Evolutionary conservation across 1,140 invertebrate species (phyloP), one percentile per base, ranked within the genome.

Genomic region (Teleopsis dalmanni): DNA sequence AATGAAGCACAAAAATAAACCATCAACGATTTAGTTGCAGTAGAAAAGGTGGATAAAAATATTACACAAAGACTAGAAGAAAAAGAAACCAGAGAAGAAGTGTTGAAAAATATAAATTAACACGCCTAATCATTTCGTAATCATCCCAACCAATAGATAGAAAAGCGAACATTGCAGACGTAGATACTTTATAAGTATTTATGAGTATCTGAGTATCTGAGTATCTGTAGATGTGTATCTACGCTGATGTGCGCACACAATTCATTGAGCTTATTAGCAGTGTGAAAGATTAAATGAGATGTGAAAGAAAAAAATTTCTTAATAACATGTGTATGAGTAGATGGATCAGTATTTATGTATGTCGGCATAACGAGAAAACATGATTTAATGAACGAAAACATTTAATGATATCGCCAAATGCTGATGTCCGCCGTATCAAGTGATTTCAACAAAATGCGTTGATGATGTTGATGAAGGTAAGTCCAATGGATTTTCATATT

Each of bases 51-150:
- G 18, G 11, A 18, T 16, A 27, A 14, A 37, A 25, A 19, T 26
- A 19, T 1, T 26, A 34, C 3, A 9, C n/a, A 34, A 34, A 13
- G 18, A 3, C 33, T 37, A 3, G 22, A 4, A 21, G 16, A 43
- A 43, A 18, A 29, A 42, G 21, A 43, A 31, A 6, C n/a, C 25
- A 43, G 31, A 25, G 27, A 43, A 29, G 41, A 51, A 47, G 49
- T 47, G 49, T 51, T 51, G 49, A 51, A 42, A 51, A 51, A 47
- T 41, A 47, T 51, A 47, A 51, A 51, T 51, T 51, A 51, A 51
- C 49, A 51, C 49, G 49, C 49, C 21, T 47, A 51, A 51, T 51
- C 49, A 51, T 51, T 51, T 51, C 49, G 44, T 51, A 51, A 51
- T 51, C 49, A 51, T 37, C 40, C 43, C 25, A 21, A 44, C 21